Conservation (phyloP, 2,888 invertebrate species). For the Lingula anatina region DNA sequence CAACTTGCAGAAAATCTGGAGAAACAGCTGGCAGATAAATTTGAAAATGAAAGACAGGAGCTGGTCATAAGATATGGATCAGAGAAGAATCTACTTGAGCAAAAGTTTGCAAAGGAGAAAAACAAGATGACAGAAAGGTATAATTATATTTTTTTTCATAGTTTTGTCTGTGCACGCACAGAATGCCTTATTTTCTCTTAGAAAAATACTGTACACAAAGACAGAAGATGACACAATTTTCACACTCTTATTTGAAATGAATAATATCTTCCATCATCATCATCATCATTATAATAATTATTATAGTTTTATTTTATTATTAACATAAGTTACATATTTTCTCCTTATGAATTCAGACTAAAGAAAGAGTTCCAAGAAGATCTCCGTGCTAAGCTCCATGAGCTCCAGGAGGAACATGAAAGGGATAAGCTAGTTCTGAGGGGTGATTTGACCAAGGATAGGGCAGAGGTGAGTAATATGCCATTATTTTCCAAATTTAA, state of each 20-base stretch:
- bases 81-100: conserved; percentile 27
- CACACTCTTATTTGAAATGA: not conserved
- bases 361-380: no score
- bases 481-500: no score
- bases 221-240: not conserved
- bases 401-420: no score
- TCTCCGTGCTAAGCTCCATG: no score
- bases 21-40: conserved; percentile 23
- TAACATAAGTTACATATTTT: no score
- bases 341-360: no score
- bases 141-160: not conserved
- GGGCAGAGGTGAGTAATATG: no score
- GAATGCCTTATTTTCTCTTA: not conserved
- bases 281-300: no score
- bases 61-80: conserved; percentile 26
- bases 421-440: no score
- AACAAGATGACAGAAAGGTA: conserved; percentile 12
- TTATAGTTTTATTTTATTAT: no score
- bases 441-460: no score
- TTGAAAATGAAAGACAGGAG: conserved; percentile 29
- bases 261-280: no score
- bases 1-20: conserved; percentile 22
- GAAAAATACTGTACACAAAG: not conserved
- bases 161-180: not conserved
- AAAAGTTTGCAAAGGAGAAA: conserved; percentile 23